Base-by-base conservation (phyloP, 2,888 invertebrate genomes). In the Carterocephalus palaemon region DNA sequence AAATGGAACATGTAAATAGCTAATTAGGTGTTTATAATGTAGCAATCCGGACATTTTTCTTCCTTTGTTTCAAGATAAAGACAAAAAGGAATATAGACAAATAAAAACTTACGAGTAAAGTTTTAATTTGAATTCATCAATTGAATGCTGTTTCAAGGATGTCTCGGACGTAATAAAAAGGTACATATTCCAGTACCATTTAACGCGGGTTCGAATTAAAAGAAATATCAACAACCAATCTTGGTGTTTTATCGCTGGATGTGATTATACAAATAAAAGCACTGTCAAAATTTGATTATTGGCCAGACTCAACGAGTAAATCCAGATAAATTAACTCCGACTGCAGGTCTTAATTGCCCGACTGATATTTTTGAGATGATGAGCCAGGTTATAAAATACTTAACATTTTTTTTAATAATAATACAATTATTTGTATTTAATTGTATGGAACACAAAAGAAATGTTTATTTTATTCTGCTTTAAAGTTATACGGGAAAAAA, bases 181-280 rank as follows among this genome's bases (percentile, higher is more conserved):
- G 31, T 29, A 24, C 31, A 28, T 15, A 22, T 23, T 23, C 43
- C 29, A 45, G 45, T 45, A 37, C 23, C 29, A 37, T 45, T 45
- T 45, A 43, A 45, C 37, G 12, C 37, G 17, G 37, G 31, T 45
- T 37, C 24, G 13, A 45, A 45, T 45, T 45, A 37, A 37, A 45
- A 31, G 31, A 45, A 43, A 45, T 45, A 45, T 45, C 45, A 45
- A 37, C 45, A 37, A 45, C 17, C 45, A 45, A 45, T 45, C 45
- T 45, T 37, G 26, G 36, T 23, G 37, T 36, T 45, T 45, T 45
- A 37, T 45, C 45, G 31, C 37, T 45, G 37, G n/a, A 37, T 24
- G 37, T 45, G 45, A 45, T 45, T 45, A 37, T 23, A 37, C 37
- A 32, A 45, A 45, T 45, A 45, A 37, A 45, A 45, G 15, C 37